Evolutionary conservation across 2,888 invertebrate species (phyloP).

Genomic region (Arge pagana): DNA sequence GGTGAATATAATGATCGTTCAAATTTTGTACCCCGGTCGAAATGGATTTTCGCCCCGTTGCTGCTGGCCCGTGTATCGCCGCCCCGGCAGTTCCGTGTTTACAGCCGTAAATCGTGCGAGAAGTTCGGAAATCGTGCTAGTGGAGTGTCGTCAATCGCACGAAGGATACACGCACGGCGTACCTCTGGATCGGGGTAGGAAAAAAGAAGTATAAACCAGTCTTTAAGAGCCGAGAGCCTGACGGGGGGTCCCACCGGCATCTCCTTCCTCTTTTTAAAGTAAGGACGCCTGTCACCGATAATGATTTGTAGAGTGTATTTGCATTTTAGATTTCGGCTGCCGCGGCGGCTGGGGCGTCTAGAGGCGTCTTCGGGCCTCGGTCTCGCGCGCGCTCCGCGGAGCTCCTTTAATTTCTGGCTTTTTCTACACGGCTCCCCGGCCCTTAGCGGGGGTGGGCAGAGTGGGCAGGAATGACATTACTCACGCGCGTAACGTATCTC

Average conservation of each 20-base stretch:
- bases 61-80: no score
- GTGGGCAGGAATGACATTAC: conserved; percentile 53
- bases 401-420: conserved; percentile 40
- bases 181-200: conserved; percentile 31
- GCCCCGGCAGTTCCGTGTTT: conserved; percentile 15
- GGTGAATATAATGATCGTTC: no score
- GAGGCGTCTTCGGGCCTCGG: conserved; percentile 17
- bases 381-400: conserved; percentile 12
- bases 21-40: no score
- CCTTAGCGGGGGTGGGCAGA: conserved; percentile 26
- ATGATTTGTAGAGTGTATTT: conserved; percentile 57
- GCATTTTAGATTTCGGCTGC: conserved; percentile 57
- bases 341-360: conserved; percentile 34
- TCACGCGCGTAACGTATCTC: no score
- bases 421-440: conserved; percentile 29
- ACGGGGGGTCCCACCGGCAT: conserved; percentile 54
- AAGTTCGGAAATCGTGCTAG: conserved; percentile 10
- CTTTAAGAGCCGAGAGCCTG: conserved; percentile 44
- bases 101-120: conserved; percentile 12
- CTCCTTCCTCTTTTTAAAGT: conserved; percentile 51
- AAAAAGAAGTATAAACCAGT: conserved; percentile 47
- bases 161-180: not conserved
- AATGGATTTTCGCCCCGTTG: no score
- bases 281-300: conserved; percentile 56
- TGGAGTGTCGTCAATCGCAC: conserved; percentile 4